Conservation (phyloP, 2,888 invertebrate species). For the Synergus gifuensis region DNA sequence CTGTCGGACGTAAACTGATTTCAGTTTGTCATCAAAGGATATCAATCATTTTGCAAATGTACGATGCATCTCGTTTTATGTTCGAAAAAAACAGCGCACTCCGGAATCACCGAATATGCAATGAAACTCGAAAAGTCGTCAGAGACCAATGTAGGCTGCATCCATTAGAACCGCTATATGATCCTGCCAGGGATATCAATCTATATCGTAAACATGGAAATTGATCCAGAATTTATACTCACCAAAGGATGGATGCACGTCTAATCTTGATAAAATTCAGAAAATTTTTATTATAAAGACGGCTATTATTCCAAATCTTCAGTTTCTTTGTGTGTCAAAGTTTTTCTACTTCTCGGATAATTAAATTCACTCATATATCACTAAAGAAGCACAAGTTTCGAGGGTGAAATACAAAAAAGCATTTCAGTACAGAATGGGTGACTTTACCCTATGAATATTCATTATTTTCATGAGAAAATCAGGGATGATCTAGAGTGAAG, state of each 20-base stretch:
- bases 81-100: neutral
- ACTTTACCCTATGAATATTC: too few species aligned
- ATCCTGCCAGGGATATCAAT: neutral
- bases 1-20: neutral
- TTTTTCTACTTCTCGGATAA: too few species aligned
- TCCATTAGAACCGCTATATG: conserved; percentile 1
- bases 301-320: too few species aligned
- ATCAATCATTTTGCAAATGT: conserved; percentile 2
- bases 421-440: too few species aligned
- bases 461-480: too few species aligned
- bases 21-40: conserved; percentile 7
- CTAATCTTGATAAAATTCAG: too few species aligned
- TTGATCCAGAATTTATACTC: neutral
- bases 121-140: conserved; percentile 7
- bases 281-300: too few species aligned
- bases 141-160: neutral
- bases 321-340: neutral
- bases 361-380: too few species aligned
- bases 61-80: neutral
- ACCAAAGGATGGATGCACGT: too few species aligned
- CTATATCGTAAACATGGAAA: neutral
- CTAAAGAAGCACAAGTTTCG: too few species aligned
- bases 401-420: too few species aligned
- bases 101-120: neutral
- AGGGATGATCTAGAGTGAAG: too few species aligned